These are phyloP conservation scores for Paralvinella palmiformis DNA, from an alignment of 1,140 invertebrate species.

Conservation along the genomic window DNA sequence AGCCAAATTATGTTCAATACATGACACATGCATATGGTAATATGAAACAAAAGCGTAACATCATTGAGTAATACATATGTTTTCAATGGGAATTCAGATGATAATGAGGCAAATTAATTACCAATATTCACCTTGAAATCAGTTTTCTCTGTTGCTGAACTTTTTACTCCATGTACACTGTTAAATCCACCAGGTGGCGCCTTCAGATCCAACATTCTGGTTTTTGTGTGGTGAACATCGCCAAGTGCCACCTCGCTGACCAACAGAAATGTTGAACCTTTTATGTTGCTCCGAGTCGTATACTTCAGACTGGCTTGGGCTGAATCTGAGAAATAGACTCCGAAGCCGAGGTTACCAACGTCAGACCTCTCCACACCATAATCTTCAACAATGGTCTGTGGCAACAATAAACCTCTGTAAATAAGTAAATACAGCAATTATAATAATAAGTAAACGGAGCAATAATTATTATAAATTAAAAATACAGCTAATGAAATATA, in stretches of 20 bases:
- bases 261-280: constrained; percentile 39
- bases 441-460: background rate
- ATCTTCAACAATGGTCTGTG: constrained; percentile 45
- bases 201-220: constrained; percentile 20
- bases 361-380: constrained; percentile 39
- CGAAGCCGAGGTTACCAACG: constrained; percentile 43
- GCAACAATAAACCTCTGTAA: constrained; percentile 43
- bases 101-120: too few relatives aligned
- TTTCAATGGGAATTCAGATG: too few relatives aligned
- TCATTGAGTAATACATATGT: too few relatives aligned
- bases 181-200: constrained; percentile 42
- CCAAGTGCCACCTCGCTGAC: constrained; percentile 46
- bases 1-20: too few relatives aligned
- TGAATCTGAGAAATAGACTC: constrained; percentile 47
- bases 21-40: too few relatives aligned
- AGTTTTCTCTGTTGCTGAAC: background rate
- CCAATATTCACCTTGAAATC: constrained; percentile 8
- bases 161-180: constrained; percentile 37
- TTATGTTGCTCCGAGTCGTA: constrained; percentile 33
- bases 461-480: background rate
- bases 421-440: background rate
- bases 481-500: background rate
- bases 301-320: constrained; percentile 40
- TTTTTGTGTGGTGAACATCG: constrained; percentile 25
- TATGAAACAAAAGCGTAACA: too few relatives aligned